Percentiles rank a stretch among this genome's conserved stretches.
Conservation (phyloP, 2,888 invertebrate species). For the Netelia virgata region DNA sequence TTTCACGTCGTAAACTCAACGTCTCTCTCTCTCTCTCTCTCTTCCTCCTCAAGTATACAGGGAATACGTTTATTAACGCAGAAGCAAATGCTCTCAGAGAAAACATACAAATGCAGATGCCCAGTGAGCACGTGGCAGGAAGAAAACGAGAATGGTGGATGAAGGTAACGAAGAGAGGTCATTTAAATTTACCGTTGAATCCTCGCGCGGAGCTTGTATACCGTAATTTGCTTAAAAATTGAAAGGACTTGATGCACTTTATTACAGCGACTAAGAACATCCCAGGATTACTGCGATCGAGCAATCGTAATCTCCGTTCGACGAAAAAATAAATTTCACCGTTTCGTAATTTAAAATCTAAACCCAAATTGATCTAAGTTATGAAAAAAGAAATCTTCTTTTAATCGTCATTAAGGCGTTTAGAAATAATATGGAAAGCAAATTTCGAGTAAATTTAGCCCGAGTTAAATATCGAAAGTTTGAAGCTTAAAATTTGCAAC, state of each 20-base stretch:
- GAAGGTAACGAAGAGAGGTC: slow-evolving; percentile 46
- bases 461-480: not conserved
- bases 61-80: slow-evolving; percentile 63
- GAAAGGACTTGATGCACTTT: slow-evolving; percentile 28
- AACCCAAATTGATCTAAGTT: not conserved
- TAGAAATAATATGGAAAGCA: no score
- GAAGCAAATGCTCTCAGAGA: slow-evolving; percentile 44
- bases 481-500: not conserved
- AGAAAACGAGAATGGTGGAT: slow-evolving; percentile 41
- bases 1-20: not conserved
- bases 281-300: not conserved
- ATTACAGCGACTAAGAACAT: not conserved
- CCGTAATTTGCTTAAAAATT: slow-evolving; percentile 39
- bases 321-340: not conserved
- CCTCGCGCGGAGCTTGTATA: slow-evolving; percentile 18
- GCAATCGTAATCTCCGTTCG: not conserved
- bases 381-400: not conserved
- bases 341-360: not conserved
- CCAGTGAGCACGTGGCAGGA: not conserved
- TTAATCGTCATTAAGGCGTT: not conserved
- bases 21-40: not conserved
- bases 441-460: not conserved
- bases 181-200: slow-evolving; percentile 54
- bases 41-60: slow-evolving; percentile 3
- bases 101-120: slow-evolving; percentile 14